Evolutionary conservation across 1,140 invertebrate species (phyloP).

Genomic region (Anastatus disparis): DNA sequence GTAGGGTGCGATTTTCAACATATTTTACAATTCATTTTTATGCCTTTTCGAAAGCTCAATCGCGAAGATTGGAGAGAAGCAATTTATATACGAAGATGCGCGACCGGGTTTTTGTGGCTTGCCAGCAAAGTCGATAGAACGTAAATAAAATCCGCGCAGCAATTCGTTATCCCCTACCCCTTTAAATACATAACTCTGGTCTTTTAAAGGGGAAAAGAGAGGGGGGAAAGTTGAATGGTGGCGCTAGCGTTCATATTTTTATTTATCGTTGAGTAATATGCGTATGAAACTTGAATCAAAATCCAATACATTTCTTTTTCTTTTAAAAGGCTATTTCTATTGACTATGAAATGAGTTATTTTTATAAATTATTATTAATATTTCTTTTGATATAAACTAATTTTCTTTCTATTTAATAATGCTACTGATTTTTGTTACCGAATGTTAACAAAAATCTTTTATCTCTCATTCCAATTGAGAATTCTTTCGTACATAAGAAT

Average conservation of each 20-base stretch:
- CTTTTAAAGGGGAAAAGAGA: background rate
- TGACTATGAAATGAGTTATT: too few species aligned
- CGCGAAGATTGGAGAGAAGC: slow-evolving; percentile 9
- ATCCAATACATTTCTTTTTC: background rate
- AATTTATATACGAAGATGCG: background rate
- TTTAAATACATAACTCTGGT: slow-evolving; percentile 8
- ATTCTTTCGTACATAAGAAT: too few species aligned
- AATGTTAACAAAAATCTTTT: too few species aligned
- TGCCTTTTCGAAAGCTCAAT: slow-evolving; percentile 16
- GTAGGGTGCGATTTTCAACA: slow-evolving; percentile 3
- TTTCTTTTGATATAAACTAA: too few species aligned
- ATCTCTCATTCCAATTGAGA: too few species aligned
- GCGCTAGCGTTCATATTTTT: background rate
- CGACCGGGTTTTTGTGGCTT: slow-evolving; percentile 13
- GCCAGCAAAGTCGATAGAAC: slow-evolving; percentile 11
- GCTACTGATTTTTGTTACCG: too few species aligned
- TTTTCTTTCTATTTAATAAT: too few species aligned
- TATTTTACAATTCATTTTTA: slow-evolving; percentile 28
- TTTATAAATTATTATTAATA: too few species aligned
- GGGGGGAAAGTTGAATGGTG: too few species aligned
- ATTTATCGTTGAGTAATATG: background rate
- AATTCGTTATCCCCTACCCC: slow-evolving; percentile 30
- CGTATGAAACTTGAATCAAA: background rate
- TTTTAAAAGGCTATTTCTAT: too few species aligned
- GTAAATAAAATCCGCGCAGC: slow-evolving; percentile 35